Percentiles rank a stretch among this genome's conserved stretches.
phyloP scores from a whole-genome alignment of 2,888 invertebrate species.

The Scaptomyza reducta region DNA sequence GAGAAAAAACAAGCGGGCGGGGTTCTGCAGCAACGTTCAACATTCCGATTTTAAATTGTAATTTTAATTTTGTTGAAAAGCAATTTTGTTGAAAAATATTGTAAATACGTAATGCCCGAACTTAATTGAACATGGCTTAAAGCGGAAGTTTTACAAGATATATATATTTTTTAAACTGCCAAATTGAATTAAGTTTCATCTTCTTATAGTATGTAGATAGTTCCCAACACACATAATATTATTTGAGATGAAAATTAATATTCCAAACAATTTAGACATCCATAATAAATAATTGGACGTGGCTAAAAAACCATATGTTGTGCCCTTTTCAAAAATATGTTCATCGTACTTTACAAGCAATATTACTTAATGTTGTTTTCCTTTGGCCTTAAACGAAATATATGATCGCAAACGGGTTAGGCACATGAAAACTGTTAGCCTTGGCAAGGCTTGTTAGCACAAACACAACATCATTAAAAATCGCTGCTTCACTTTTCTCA shows the following conservation, averaged over 20 bases:
- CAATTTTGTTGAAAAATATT: slow-evolving; percentile 38
- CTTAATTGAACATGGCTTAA: slow-evolving; percentile 28
- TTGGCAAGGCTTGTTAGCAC: slow-evolving; percentile 26
- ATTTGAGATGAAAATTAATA: too few relatives aligned
- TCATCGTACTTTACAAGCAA: not conserved
- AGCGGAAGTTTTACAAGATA: not conserved
- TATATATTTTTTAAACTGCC: too few relatives aligned
- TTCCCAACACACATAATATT: too few relatives aligned
- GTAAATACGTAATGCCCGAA: slow-evolving; percentile 14
- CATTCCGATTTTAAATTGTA: slow-evolving; percentile 53
- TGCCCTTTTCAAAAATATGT: not conserved
- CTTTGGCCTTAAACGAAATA: not conserved
- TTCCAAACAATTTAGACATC: too few relatives aligned
- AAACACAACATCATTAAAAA: slow-evolving; percentile 71
- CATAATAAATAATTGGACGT: not conserved
- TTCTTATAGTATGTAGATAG: too few relatives aligned
- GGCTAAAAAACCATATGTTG: not conserved
- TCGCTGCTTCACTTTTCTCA: slow-evolving; percentile 70
- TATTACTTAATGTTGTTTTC: not conserved
- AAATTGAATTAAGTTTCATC: too few relatives aligned
- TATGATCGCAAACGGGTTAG: slow-evolving; percentile 1
- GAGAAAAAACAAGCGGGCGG: not conserved
- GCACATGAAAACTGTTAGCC: not conserved
- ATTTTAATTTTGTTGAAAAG: slow-evolving; percentile 62
- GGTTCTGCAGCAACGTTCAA: slow-evolving; percentile 29